Evolutionary conservation across 2,797 vertebrate genomes (phyloP).

Genomic region (Platyrinchus mystaceus): DNA sequence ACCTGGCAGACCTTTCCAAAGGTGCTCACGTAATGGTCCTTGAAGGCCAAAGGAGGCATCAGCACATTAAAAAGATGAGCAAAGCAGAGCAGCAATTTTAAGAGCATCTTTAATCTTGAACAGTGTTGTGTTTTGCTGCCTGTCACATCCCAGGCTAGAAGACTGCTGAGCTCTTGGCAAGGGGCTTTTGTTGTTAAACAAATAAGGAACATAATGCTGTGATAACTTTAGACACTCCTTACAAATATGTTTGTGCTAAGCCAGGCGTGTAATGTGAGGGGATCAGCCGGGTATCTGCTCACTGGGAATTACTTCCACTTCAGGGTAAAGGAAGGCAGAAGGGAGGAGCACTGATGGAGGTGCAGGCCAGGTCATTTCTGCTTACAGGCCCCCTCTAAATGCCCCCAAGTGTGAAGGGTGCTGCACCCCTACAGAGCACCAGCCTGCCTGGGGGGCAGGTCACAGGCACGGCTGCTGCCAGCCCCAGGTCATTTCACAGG

Average conservation of each 20-base stretch:
- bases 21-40: neutral
- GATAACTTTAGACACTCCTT: neutral
- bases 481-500: neutral
- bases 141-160: neutral
- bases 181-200: neutral
- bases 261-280: neutral
- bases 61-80: neutral
- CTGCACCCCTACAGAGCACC: neutral
- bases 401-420: no score
- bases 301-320: neutral
- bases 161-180: neutral
- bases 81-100: neutral
- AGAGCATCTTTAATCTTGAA: neutral
- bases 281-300: neutral
- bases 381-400: neutral
- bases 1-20: neutral
- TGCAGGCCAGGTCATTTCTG: neutral
- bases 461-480: neutral
- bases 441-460: neutral
- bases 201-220: neutral
- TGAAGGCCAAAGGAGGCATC: neutral
- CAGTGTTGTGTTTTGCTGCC: neutral
- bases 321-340: neutral
- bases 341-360: neutral
- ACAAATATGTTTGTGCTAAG: neutral